Conservation (phyloP, 2,113 vertebrate species). For the Poecile atricapillus region DNA sequence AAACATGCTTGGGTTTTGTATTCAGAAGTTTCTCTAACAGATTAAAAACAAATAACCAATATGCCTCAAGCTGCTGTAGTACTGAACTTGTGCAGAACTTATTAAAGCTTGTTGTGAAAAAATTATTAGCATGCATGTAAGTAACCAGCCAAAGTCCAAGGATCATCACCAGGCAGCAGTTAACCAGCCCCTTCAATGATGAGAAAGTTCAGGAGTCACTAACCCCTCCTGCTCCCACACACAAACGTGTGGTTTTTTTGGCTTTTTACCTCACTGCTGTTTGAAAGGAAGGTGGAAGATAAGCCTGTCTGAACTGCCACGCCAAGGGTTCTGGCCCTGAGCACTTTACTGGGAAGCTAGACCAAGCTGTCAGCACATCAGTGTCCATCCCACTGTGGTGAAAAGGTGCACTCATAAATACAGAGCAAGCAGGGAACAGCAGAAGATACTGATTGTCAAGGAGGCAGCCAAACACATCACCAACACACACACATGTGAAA, state of each 20-base stretch:
- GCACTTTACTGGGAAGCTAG: not conserved
- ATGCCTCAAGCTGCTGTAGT: not conserved
- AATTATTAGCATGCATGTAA: not conserved
- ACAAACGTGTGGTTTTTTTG: not conserved
- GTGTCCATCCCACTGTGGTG: rapidly evolving
- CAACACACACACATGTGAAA: rapidly evolving
- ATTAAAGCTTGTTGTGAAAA: not conserved
- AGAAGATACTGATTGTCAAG: not conserved
- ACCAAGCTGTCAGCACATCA: rapidly evolving
- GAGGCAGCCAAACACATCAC: not conserved
- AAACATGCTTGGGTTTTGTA: not conserved
- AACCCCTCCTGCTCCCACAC: not conserved
- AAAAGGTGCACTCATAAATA: not conserved
- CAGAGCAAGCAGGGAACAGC: not conserved
- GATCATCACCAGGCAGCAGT: not conserved
- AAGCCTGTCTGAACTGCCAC: not conserved
- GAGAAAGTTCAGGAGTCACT: not conserved
- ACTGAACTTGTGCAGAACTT: not conserved
- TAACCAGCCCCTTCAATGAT: not conserved
- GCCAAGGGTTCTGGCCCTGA: not conserved
- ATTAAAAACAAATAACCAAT: not conserved
- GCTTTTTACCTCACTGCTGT: not conserved
- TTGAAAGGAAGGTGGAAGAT: not conserved
- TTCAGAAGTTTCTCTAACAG: not conserved
- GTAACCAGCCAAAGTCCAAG: not conserved